Base-by-base conservation (phyloP, 2,797 vertebrate species). In the Scolopax bukidnonensis region DNA sequence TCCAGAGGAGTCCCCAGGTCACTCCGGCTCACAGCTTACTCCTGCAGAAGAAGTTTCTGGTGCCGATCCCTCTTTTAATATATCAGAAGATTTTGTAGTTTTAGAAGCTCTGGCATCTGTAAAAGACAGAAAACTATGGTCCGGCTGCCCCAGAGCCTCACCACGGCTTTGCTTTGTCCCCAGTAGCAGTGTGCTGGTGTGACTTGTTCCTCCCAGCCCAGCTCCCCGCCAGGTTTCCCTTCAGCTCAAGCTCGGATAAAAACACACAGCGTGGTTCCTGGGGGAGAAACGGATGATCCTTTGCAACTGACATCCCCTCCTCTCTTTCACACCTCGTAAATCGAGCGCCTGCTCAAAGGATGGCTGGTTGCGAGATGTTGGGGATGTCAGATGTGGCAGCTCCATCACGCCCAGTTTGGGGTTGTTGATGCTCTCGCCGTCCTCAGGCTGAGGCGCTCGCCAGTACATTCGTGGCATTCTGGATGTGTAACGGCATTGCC, bases 11-110 rank as follows among this genome's bases (percentile, higher is more conserved):
- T 12, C 47, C 59, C 4, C 3, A 11, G 11, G 25, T 73, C 11
- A 4, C 60, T 73, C 32, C 9, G 0, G 27, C 38, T 78, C 12
- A 0, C 43, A 68, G 15, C 54, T 10, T 2, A 1, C 33, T 45
- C n/a, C 54, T 36, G 33, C 30, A 11, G 19, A 36, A 65, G 38
- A 30, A 8, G 5, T 41, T 81, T 86, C 41, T 70, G 60, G 16
- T 1, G 1, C 33, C 4, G 1, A 13, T 65, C 25, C 12, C 30
- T 70, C 38, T 56, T 47, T 38, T 61, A 56, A 50, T 48, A 15
- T 6, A 36, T 54, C 16, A 10, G 24, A 30, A 23, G 53, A n/a
- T 47, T 51, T 38, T 33, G 43, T 53, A 41, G 23, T 64, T 74
- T 56, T 47, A 43, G 57, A 33, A 77, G 40, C 45, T 28, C 36